These are phyloP conservation scores for Tipula lateralis DNA, from an alignment of 2,888 invertebrate genomes.

Conservation along the genomic window DNA sequence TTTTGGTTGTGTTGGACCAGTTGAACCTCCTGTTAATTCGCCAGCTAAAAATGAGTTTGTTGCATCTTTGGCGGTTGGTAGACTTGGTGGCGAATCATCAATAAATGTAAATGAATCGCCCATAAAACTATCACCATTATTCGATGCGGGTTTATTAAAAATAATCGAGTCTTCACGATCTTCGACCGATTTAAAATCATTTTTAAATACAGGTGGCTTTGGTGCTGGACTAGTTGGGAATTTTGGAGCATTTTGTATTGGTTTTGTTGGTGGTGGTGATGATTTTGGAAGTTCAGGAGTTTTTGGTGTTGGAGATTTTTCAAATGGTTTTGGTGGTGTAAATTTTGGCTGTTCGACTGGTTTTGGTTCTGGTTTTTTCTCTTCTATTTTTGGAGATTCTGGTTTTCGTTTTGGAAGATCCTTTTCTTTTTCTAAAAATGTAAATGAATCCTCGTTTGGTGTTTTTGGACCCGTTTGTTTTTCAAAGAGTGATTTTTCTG, in stretches of 20 bases:
- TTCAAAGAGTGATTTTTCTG: background rate
- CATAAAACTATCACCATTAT: constrained; percentile 36
- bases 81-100: constrained; percentile 35
- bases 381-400: background rate
- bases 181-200: background rate
- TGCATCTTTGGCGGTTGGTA: constrained; percentile 43
- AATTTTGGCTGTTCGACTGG: background rate
- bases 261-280: background rate
- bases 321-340: background rate
- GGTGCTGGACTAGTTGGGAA: constrained; percentile 41
- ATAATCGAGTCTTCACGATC: background rate
- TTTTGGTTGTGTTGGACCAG: background rate
- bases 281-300: background rate
- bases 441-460: background rate
- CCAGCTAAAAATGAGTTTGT: constrained; percentile 44
- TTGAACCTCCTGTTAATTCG: constrained; percentile 38
- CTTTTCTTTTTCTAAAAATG: background rate
- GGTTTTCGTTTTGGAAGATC: constrained; percentile 25
- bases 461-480: background rate
- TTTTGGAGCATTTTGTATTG: constrained; percentile 2
- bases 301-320: background rate
- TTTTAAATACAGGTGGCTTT: constrained; percentile 35
- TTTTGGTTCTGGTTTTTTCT: background rate
- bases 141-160: background rate
- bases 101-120: constrained; percentile 37